Evolutionary conservation across 2,888 invertebrate species (phyloP).

Genomic region (Sarcophaga carnaria): DNA sequence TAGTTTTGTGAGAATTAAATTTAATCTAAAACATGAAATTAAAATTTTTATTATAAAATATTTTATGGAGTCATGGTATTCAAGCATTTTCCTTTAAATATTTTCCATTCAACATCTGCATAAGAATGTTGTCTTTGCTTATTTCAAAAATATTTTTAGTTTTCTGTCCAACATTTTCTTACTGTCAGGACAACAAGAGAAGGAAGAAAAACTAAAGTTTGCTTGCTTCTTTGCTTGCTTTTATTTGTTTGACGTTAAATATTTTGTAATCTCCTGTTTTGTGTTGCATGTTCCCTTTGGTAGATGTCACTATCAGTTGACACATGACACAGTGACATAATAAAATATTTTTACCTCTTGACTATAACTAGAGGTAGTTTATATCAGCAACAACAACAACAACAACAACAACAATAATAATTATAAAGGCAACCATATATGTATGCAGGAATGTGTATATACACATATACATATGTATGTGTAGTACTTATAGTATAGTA

Average conservation of each 20-base stretch:
- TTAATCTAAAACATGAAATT: not conserved
- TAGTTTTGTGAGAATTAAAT: no score
- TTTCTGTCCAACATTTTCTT: not conserved
- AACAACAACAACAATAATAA: not conserved
- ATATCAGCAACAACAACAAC: not conserved
- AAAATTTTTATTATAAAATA: not conserved
- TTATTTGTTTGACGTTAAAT: slow-evolving; percentile 54
- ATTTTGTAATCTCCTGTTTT: slow-evolving; percentile 63
- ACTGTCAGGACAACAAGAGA: not conserved
- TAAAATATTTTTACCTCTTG: slow-evolving; percentile 53
- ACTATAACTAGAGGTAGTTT: not conserved
- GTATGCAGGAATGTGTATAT: not conserved
- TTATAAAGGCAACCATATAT: not conserved
- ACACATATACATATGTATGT: not conserved
- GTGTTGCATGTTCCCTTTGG: slow-evolving; percentile 53
- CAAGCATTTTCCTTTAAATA: not conserved
- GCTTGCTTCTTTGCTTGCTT: not conserved
- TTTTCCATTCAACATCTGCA: not conserved
- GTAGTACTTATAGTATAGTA: not conserved
- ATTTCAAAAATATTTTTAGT: not conserved
- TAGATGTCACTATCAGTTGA: slow-evolving; percentile 63
- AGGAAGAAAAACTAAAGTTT: slow-evolving; percentile 30
- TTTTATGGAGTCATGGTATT: not conserved
- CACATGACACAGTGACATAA: slow-evolving; percentile 69
- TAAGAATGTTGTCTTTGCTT: not conserved